Conservation (phyloP, 2,113 vertebrate species). For the Antidorcas marsupialis region DNA sequence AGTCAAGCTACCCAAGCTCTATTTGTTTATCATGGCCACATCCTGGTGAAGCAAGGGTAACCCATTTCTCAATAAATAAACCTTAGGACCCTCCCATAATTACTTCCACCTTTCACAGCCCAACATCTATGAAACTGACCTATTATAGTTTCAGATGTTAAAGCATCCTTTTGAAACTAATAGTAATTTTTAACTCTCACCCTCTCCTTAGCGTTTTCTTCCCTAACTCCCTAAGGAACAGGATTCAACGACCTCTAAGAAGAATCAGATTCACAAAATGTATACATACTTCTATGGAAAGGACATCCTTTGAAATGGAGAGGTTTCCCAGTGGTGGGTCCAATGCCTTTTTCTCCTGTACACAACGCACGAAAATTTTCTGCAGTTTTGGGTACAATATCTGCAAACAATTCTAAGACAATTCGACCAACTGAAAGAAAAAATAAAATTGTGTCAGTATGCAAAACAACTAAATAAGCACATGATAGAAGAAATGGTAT, state of each 20-base stretch:
- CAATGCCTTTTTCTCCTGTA: conserved; percentile 94
- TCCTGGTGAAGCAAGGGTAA: background rate
- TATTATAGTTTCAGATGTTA: background rate
- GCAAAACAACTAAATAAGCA: background rate
- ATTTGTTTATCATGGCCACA: background rate
- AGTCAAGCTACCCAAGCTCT: background rate
- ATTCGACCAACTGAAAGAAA: conserved; percentile 88
- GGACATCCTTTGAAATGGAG: conserved; percentile 97
- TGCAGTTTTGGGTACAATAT: conserved; percentile 93
- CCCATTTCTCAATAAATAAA: background rate
- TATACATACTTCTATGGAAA: conserved; percentile 93
- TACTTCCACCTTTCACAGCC: background rate
- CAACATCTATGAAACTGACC: background rate
- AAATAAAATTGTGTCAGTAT: background rate
- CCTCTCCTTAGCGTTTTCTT: background rate
- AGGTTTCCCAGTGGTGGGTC: conserved; percentile 90
- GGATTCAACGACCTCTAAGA: background rate
- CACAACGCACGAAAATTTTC: conserved; percentile 96
- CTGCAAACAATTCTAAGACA: conserved; percentile 94
- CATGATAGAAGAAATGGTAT: background rate
- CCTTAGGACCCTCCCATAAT: background rate
- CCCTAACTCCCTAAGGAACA: background rate
- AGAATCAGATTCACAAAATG: background rate
- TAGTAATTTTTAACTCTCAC: background rate
- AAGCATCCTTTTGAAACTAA: background rate